Evolutionary conservation across 2,797 vertebrate species (phyloP).

Genomic region (Falco peregrinus): DNA sequence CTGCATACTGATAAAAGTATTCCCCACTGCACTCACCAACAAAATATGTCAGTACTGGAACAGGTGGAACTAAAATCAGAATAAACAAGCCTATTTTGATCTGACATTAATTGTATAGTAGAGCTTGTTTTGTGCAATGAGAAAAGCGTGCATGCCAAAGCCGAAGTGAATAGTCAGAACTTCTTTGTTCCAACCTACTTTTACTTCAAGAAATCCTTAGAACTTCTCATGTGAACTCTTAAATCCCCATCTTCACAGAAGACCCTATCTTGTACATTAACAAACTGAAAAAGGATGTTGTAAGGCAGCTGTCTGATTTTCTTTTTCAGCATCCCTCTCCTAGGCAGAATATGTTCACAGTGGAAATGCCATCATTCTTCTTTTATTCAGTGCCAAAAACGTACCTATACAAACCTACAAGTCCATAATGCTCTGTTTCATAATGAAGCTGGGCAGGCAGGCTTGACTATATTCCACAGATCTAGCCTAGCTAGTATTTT

Average conservation of each 20-base stretch:
- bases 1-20: constrained; percentile 38
- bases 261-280: background rate
- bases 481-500: background rate
- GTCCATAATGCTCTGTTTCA: background rate
- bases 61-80: constrained; percentile 60
- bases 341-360: background rate
- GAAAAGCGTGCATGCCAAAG: constrained; percentile 38
- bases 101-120: constrained; percentile 60
- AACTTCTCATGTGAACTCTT: background rate
- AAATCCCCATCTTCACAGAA: background rate
- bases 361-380: background rate
- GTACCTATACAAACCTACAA: background rate
- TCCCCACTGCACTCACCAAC: background rate
- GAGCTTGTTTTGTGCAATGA: constrained; percentile 40
- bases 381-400: background rate
- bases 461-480: background rate
- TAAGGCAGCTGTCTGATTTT: background rate
- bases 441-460: background rate
- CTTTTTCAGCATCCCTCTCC: background rate
- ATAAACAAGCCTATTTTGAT: constrained; percentile 54
- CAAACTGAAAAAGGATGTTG: background rate
- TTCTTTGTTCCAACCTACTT: constrained; percentile 23
- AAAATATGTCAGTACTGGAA: constrained; percentile 40
- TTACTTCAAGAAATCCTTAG: background rate
- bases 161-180: constrained; percentile 18